Evolutionary conservation across 2,113 vertebrate species (phyloP).

Genomic region (Menura novaehollandiae): DNA sequence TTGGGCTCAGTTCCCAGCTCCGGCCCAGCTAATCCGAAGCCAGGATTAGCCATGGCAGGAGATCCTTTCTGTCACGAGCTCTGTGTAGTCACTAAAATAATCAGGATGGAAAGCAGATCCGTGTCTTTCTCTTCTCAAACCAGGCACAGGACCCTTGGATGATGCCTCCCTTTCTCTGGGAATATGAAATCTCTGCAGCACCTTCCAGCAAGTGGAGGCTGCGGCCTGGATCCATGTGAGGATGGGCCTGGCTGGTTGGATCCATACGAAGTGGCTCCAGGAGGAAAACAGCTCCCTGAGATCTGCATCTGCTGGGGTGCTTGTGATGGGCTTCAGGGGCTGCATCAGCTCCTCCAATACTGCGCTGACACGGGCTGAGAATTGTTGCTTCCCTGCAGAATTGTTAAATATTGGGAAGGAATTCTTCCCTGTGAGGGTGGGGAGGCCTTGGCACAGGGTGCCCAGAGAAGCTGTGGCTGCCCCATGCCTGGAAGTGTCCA

Average conservation of each 20-base stretch:
- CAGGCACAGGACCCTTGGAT: not conserved
- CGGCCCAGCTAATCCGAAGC: not conserved
- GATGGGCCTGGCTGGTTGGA: not conserved
- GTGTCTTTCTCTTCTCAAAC: not conserved
- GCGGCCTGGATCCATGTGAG: not conserved
- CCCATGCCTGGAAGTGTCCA: not conserved
- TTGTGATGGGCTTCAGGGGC: not conserved
- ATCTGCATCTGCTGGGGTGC: not conserved
- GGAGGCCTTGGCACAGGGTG: not conserved
- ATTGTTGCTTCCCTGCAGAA: not conserved
- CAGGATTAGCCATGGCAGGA: not conserved
- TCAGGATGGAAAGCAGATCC: not conserved
- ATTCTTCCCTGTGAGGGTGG: not conserved
- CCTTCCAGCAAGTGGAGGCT: not conserved
- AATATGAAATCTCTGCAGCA: not conserved
- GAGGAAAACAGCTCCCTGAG: not conserved
- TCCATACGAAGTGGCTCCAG: not conserved
- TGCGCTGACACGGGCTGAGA: not conserved
- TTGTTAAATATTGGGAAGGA: not conserved
- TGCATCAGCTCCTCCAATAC: not conserved
- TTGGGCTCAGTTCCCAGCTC: not conserved
- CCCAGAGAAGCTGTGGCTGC: not conserved
- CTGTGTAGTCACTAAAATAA: not conserved
- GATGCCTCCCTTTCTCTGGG: not conserved
- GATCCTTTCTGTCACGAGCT: not conserved